Evolutionary conservation across 1,140 invertebrate species (phyloP), one percentile per base, ranked within the genome.

Genomic region (Copidosoma floridanum): DNA sequence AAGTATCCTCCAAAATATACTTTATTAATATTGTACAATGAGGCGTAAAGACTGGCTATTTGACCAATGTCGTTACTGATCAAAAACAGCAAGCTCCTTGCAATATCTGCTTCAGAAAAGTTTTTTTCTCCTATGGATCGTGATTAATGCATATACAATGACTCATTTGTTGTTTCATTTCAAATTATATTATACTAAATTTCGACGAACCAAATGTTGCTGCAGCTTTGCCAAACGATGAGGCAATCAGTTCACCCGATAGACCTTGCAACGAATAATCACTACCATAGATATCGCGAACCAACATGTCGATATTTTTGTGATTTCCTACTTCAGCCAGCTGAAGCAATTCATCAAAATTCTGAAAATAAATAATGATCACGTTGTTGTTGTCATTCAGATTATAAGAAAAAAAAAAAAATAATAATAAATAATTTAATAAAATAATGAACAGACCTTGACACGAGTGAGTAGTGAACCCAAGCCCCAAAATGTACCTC

Each of bases 31-130:
- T 84, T 81, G 70, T 88, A 83, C 65, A 88, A 82, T 73, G 86
- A 83, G 24, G 88, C 88, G 71, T 90, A 88, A 2, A 90, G 81
- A 74, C 82, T 88, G 32, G 88, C 85, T 65, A 90, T 87, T 79
- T 90, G 90, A 29, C 89, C 89, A 61, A 92, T 89, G 70, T 91
- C 88, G 71, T 91, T 91, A 70, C 88, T 89, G 55, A 91, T 89
- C 26, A 86, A 85, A 65, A 89, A 84, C 23, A 92, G 69, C 11
- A 92, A 77, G 77, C 87, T 89, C 57, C 86, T 81, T n/a, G 85
- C 88, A 24, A 90, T 77, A 73, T 92, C 89, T 60, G 84, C 85
- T 67, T 87, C 83, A 57, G 82, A 82, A 67, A 73, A 80, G 54
- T 53, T 68, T 50, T 46, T 46, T 26, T 37, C 32, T 51, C 56